phyloP scores from a whole-genome alignment of 2,113 vertebrate genomes.

The Muscicapa adusta region DNA sequence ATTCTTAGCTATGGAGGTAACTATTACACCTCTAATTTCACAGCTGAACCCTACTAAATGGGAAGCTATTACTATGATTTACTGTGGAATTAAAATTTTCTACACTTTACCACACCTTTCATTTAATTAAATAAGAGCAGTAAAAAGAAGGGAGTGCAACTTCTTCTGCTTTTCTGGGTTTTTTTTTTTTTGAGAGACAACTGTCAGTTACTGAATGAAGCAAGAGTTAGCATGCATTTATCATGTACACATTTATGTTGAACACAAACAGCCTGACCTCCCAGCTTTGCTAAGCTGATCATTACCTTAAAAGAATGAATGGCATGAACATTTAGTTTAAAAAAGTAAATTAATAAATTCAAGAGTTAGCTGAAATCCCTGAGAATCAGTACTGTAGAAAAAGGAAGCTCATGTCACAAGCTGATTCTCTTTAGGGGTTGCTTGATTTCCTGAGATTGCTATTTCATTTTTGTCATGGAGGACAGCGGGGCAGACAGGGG shows the following conservation, averaged over 20 bases:
- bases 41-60: slow-evolving; percentile 8
- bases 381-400: neutral
- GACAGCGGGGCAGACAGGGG: neutral
- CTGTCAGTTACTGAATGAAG: neutral
- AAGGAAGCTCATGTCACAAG: neutral
- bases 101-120: slow-evolving; percentile 12
- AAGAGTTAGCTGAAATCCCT: neutral
- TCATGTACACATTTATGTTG: neutral
- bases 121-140: slow-evolving; percentile 36
- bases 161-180: neutral
- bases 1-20: slow-evolving; percentile 12
- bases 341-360: neutral
- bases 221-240: neutral
- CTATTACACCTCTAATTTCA: slow-evolving; percentile 45
- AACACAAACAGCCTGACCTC: neutral
- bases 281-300: neutral
- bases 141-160: neutral
- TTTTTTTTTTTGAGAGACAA: neutral
- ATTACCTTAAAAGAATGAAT: neutral
- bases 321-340: neutral
- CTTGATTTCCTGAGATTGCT: neutral
- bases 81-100: slow-evolving; percentile 40
- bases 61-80: slow-evolving; percentile 22
- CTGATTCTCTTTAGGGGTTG: neutral
- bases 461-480: neutral